Conservation (phyloP, 2,113 vertebrate genomes). For the Silurus asotus region DNA sequence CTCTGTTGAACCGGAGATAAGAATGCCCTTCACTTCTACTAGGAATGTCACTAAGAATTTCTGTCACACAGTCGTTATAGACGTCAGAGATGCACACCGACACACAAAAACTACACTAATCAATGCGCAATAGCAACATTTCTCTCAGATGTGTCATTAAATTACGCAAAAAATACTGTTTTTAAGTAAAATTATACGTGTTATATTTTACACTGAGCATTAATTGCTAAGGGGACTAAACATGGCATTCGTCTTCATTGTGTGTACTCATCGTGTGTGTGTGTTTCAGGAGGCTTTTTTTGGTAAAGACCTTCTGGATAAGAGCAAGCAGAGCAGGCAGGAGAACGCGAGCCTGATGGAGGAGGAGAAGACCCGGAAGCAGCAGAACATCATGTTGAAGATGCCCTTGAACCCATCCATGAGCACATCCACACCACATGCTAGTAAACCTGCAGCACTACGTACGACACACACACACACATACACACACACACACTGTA, state of each 20-base stretch:
- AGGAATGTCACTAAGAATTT: not conserved
- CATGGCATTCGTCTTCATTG: not conserved
- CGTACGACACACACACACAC: conserved; percentile 69
- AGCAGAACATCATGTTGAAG: conserved; percentile 75
- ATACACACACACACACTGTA: too few species aligned
- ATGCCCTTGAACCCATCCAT: conserved; percentile 82
- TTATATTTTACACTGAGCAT: not conserved
- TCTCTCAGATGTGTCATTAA: not conserved
- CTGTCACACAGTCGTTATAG: not conserved
- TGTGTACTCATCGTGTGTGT: not conserved
- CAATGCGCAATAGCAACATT: not conserved
- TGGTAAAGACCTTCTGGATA: conserved; percentile 93
- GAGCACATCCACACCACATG: conserved; percentile 71
- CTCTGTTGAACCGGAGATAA: not conserved
- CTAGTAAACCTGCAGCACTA: conserved; percentile 76
- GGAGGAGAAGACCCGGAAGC: conserved; percentile 82
- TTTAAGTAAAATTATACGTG: not conserved
- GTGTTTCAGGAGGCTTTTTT: conserved; percentile 90
- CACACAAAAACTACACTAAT: not conserved
- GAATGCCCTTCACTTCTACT: not conserved
- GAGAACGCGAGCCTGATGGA: conserved; percentile 76
- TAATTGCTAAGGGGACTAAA: not conserved
- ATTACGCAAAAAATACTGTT: not conserved
- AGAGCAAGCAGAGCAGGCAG: conserved; percentile 87
- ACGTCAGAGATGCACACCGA: not conserved